phyloP scores from a whole-genome alignment of 2,113 vertebrate species.

The Xiphophorus couchianus region DNA sequence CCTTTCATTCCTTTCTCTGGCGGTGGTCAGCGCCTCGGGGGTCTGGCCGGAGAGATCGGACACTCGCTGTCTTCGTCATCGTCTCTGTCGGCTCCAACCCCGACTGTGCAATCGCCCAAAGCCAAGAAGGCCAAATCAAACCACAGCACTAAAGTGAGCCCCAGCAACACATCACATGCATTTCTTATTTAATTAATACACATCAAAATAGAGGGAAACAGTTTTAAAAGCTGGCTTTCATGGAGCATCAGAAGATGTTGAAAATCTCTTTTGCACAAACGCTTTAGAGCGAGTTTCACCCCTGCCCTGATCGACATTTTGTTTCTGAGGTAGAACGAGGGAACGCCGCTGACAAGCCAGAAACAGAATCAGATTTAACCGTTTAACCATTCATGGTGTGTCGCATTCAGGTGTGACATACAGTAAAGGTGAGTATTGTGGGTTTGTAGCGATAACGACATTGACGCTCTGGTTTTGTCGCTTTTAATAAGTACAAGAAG shows the following conservation, averaged over 20 bases:
- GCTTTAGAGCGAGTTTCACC: no score
- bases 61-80: constrained; percentile 64
- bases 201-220: neutral
- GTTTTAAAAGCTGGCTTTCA: neutral
- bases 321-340: no score
- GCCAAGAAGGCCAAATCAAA: constrained; percentile 93
- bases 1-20: constrained; percentile 80
- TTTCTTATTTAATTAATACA: neutral
- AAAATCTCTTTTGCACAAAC: no score
- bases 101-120: constrained; percentile 86
- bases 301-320: no score
- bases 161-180: neutral
- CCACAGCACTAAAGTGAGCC: constrained; percentile 71
- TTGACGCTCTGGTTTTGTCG: no score
- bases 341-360: neutral
- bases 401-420: neutral
- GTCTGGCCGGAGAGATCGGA: constrained; percentile 25
- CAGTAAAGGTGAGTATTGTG: neutral
- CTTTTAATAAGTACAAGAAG: neutral
- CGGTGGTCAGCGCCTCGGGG: constrained; percentile 79
- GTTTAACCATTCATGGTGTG: neutral
- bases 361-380: neutral
- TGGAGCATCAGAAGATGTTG: no score
- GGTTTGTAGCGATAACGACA: no score
- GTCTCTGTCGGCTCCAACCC: constrained; percentile 26